Conservation (phyloP, 2,888 invertebrate species). For the Ormyrus labotus region DNA sequence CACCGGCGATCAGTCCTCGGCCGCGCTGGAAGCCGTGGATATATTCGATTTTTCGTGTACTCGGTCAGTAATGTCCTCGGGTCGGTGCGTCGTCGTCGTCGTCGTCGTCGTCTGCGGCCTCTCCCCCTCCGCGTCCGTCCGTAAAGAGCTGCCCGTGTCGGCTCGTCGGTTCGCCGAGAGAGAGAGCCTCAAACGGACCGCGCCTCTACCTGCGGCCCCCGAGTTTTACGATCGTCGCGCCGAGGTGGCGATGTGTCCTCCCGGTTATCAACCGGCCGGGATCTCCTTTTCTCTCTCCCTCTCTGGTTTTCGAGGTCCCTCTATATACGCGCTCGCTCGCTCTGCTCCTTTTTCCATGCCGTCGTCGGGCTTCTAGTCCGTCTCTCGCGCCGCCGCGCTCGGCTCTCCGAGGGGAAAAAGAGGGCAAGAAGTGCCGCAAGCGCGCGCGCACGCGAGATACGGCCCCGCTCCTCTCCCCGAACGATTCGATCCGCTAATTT, state of each 20-base stretch:
- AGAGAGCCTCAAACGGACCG: constrained; percentile 69
- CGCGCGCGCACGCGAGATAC: too few relatives aligned
- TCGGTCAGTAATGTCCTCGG: constrained; percentile 55
- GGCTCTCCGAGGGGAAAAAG: constrained; percentile 35
- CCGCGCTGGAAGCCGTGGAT: constrained; percentile 11
- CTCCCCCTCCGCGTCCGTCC: too few relatives aligned
- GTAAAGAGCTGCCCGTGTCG: too few relatives aligned
- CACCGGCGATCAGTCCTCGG: background rate
- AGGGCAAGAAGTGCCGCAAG: constrained; percentile 49
- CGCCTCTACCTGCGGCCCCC: constrained; percentile 70
- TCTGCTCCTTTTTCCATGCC: constrained; percentile 18
- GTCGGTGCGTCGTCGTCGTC: constrained; percentile 29
- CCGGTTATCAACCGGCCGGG: constrained; percentile 67
- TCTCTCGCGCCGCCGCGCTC: background rate
- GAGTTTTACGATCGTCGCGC: constrained; percentile 75
- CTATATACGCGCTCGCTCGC: background rate
- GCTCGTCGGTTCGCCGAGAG: constrained; percentile 30
- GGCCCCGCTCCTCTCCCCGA: constrained; percentile 4
- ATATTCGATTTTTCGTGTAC: constrained; percentile 6
- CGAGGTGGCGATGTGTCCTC: constrained; percentile 75
- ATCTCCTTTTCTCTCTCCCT: constrained; percentile 51
- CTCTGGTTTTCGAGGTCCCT: constrained; percentile 24
- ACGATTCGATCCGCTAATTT: constrained; percentile 61
- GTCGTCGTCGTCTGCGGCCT: constrained; percentile 48
- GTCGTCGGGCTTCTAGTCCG: constrained; percentile 9